A percentile compares a stretch with the other conserved stretches of the same genome.
phyloP scores from a whole-genome alignment of 64 coral and sea anemone genomes.

The Trachythela sp. region DNA sequence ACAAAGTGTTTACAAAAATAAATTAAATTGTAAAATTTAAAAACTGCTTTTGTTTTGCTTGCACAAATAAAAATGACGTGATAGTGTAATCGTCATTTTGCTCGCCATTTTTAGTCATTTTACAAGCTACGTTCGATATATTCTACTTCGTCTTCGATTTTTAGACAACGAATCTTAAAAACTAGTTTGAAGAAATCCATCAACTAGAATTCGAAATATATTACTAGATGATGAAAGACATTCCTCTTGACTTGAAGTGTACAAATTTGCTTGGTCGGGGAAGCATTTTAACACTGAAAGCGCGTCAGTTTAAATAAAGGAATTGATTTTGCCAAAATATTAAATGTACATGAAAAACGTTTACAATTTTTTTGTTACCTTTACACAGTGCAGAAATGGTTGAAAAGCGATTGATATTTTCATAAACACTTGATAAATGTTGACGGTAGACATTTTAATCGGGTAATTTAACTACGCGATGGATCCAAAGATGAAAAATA shows the following conservation, averaged over 20 bases:
- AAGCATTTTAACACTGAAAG: neutral
- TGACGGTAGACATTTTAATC: neutral
- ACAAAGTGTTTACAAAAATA: neutral
- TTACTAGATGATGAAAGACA: neutral
- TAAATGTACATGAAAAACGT: neutral
- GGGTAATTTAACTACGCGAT: neutral
- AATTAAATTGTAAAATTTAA: neutral
- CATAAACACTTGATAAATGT: neutral
- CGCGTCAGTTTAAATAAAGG: neutral
- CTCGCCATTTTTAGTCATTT: no score
- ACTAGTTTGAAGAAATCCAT: conserved; percentile 6
- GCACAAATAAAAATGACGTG: neutral
- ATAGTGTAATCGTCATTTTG: neutral
- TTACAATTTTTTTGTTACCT: neutral
- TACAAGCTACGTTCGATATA: neutral
- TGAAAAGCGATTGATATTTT: neutral
- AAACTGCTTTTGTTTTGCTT: no score
- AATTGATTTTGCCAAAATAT: neutral
- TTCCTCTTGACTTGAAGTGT: neutral
- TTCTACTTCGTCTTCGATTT: neutral
- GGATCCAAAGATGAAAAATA: neutral
- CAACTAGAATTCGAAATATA: conserved; percentile 1
- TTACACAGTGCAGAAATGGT: neutral
- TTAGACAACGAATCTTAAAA: neutral
- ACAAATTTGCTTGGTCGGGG: neutral